phyloP scores from a whole-genome alignment of 2,888 invertebrate species.

The Mythimna vitellina region DNA sequence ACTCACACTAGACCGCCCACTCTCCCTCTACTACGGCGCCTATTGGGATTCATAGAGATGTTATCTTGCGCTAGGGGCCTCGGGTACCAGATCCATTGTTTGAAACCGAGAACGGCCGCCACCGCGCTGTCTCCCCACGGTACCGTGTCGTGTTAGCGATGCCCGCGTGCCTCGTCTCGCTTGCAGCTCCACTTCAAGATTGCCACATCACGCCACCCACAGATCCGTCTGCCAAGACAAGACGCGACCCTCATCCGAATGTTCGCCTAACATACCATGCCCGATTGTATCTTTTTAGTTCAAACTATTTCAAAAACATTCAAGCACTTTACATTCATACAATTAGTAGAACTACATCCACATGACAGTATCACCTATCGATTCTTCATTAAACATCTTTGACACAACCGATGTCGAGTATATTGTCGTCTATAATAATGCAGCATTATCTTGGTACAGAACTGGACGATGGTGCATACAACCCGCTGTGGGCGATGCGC shows the following conservation, averaged over 20 bases:
- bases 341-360: neutral
- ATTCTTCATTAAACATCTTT: neutral
- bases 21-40: neutral
- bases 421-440: no score
- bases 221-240: slow-evolving; percentile 42
- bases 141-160: no score
- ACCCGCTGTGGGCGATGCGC: slow-evolving; percentile 98
- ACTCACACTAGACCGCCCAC: slow-evolving; percentile 1
- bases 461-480: slow-evolving; percentile 97
- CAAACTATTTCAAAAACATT: neutral
- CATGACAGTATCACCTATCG: neutral
- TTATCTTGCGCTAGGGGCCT: neutral
- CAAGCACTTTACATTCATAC: slow-evolving; percentile 12
- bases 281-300: neutral
- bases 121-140: no score
- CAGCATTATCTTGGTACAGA: slow-evolving; percentile 89
- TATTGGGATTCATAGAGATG: neutral
- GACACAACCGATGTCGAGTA: neutral
- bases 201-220: neutral
- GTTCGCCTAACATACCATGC: slow-evolving; percentile 13
- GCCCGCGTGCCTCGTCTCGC: slow-evolving; percentile 18
- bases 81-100: neutral
- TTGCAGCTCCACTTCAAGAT: neutral
- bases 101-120: neutral
- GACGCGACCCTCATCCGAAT: slow-evolving; percentile 33